Base-by-base conservation (phyloP, 1,140 invertebrate species). In the Streblospio benedicti region DNA sequence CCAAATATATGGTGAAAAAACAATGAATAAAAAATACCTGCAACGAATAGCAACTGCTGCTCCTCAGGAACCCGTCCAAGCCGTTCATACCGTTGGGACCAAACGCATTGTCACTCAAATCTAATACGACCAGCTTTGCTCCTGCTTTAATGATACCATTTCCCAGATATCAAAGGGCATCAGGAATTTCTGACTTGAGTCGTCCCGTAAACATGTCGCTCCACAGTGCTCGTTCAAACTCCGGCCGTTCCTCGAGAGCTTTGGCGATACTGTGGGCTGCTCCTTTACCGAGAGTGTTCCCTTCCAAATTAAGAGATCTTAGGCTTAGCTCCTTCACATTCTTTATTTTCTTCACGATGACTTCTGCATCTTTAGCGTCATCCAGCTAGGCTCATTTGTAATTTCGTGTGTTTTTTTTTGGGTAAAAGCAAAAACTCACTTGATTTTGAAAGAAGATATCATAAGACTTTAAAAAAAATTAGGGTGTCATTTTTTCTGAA, bases 71-170 rank as follows among this genome's bases (percentile, higher is more conserved):
- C 20, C 86, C 83, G n/a, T 87, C 86, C 44, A 99, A 79, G 3
- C 92, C 93, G 64, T 87, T 28, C 51, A 97, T 88, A 35, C 93
- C 95, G 71, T 95, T 91, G 0, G 95, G 94, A 4, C 96, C 96
- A 73, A 99, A 89, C 0, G 96, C 96, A 83, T 99, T 99, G 74
- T 99, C 95, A 79, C 93, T 97, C 0, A 99, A 81, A 72, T 99
- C 93, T 9, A 99, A 76, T 65, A 92, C 88, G 0, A 86, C 83
- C 0, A 99, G 80, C 2, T 84, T 79, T 1, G 90, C 89, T 2
- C 84, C 83, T 0, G 92, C 88, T 9, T 72, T 67, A 53, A 91
- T 90, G 49, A 99, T 83, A 4, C 90, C 93, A 60, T 81, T 81
- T 4, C 91, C 88, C 1, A 98, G 77, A 64, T 83, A 83, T 76